Evolutionary conservation across 2,888 invertebrate genomes (phyloP), one percentile per base, ranked within the genome.

Genomic region (Papilio protenor): DNA sequence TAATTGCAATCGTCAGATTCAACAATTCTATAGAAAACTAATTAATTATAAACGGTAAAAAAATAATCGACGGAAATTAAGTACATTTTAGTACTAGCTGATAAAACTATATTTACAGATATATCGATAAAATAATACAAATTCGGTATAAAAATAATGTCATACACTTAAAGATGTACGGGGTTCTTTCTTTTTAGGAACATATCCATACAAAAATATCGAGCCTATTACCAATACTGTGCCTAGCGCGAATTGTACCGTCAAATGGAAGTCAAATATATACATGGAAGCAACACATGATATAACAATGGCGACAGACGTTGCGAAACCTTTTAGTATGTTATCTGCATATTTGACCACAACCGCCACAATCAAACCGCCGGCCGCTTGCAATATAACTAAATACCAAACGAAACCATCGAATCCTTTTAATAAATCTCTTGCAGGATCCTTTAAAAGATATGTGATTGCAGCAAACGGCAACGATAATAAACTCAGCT

Each of bases 261-360:
- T 98, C 74, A 99, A 95, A 80, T 97, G 95, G 88, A 99, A 99
- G 84, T 97, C 95, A 87, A 99, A 99, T 82, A 99, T 94, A 89
- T 98, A 98, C 81, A 99, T 97, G 0, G 99, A 99, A 1, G 97
- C 98, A 74, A 99, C 93, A 87, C 99, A 99, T 0, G 99, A 98
- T 82, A 99, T 96, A 69, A 99, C 96, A 82, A 99, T 99, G 10
- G 99, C 99, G 76, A 99, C 96, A 0, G 99, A 99, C 0, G 99
- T 99, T 64, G 99, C 99, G 88, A 99, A 99, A 33, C 99, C 99
- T 94, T 98, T 99, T 10, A 99, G 95, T 87, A 99, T 99, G 92
- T 99, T 99, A 91, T 99, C 99, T 0, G 99, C 99, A 91, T 99
- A 99, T 95, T 99, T 99, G 47, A 99, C 99, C 3, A 99, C 99